Evolutionary conservation across 2,888 invertebrate species (phyloP).

Genomic region (Antitype chi): DNA sequence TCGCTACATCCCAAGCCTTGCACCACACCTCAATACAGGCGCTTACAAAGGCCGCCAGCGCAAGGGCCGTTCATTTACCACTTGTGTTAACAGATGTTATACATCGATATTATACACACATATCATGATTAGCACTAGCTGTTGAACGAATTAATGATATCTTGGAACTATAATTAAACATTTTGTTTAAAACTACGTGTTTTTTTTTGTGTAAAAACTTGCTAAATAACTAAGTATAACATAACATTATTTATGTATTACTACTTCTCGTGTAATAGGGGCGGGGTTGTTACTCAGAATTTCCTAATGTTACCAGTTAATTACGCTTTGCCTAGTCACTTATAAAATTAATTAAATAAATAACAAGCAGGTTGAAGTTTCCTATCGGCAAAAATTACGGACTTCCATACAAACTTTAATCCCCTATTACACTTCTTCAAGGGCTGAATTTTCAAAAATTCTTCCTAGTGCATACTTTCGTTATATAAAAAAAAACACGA

Average conservation of each 20-base stretch:
- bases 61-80: conserved; percentile 60
- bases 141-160: background rate
- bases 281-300: background rate
- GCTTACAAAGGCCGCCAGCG: conserved; percentile 57
- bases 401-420: no score
- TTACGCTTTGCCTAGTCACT: background rate
- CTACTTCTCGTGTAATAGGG: background rate
- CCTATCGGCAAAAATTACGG: no score
- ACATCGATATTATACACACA: conserved; percentile 20
- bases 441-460: no score
- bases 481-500: no score
- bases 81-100: conserved; percentile 56
- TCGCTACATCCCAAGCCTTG: conserved; percentile 15
- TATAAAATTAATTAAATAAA: background rate
- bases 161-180: background rate
- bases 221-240: background rate
- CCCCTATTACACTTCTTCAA: no score
- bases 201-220: background rate
- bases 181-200: background rate
- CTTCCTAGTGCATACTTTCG: no score
- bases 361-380: background rate
- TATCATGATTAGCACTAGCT: conserved; percentile 4
- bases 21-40: conserved; percentile 24
- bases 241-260: background rate
- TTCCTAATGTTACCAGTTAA: background rate